Percentiles rank a stretch among this genome's conserved stretches.
Conservation (phyloP, 2,797 vertebrate genomes). For the Pelodytes ibericus region DNA sequence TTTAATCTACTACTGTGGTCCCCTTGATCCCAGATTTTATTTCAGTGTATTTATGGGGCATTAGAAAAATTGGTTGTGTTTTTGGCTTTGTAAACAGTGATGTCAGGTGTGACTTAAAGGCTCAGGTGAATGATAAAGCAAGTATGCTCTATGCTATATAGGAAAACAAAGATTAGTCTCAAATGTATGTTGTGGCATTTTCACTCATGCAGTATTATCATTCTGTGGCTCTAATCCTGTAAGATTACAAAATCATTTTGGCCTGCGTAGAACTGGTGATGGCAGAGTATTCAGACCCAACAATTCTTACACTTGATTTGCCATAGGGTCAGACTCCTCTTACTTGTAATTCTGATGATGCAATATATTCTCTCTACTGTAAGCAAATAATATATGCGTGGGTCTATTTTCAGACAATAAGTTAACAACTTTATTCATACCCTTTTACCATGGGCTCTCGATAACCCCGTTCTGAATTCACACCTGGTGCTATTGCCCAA, state of each 20-base stretch:
- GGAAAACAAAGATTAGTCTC: slow-evolving; percentile 50
- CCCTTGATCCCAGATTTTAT: slow-evolving; percentile 62
- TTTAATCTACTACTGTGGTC: slow-evolving; percentile 59
- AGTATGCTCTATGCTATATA: background rate
- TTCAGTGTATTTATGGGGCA: slow-evolving; percentile 57
- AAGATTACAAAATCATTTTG: background rate
- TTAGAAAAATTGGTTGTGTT: slow-evolving; percentile 54
- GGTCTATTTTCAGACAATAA: too few species aligned
- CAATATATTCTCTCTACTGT: too few species aligned
- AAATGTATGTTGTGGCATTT: slow-evolving; percentile 46
- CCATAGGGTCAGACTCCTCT: too few species aligned
- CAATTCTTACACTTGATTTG: too few species aligned
- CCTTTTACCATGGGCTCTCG: too few species aligned
- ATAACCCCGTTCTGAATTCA: too few species aligned
- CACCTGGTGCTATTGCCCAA: too few species aligned
- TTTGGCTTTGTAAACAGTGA: slow-evolving; percentile 61
- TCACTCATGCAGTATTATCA: too few species aligned
- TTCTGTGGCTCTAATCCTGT: background rate
- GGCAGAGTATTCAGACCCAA: slow-evolving; percentile 43
- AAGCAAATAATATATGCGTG: too few species aligned
- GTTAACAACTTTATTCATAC: too few species aligned
- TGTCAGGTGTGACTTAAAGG: slow-evolving; percentile 58
- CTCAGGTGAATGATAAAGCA: slow-evolving; percentile 58
- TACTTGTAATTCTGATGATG: too few species aligned
- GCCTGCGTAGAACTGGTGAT: background rate